Conservation (phyloP, 1,140 invertebrate genomes). For the Amyelois transitella region DNA sequence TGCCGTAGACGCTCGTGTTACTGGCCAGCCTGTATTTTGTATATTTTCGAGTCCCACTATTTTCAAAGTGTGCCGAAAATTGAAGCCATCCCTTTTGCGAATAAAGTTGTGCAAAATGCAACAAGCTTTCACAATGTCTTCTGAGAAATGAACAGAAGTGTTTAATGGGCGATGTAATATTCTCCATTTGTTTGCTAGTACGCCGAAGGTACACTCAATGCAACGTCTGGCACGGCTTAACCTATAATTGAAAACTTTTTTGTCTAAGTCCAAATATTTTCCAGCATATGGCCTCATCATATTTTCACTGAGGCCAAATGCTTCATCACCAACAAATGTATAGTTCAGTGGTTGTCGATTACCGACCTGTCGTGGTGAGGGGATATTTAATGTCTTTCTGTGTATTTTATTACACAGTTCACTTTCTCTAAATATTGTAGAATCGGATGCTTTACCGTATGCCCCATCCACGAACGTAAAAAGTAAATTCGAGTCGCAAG, state of each 20-base stretch:
- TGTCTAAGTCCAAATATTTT: no score
- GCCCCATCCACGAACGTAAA: no score
- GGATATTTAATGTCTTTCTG: no score
- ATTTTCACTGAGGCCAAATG: no score
- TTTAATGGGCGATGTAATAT: background rate
- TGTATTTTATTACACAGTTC: no score
- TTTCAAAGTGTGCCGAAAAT: background rate
- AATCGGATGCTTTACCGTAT: no score
- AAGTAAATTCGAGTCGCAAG: no score
- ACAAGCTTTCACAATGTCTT: background rate
- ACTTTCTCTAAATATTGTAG: no score
- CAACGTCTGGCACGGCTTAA: conserved; percentile 45
- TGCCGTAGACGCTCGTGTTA: background rate
- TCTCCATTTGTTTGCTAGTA: background rate
- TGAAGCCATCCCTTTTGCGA: background rate
- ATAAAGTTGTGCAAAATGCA: background rate
- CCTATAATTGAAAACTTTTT: conserved; percentile 67
- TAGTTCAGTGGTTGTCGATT: no score
- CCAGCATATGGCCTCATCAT: no score
- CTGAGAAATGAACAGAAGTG: background rate
- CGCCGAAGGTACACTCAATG: conserved; percentile 36
- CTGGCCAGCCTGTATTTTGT: background rate
- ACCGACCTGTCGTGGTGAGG: no score
- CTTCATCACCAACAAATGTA: no score
- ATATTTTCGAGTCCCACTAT: background rate